These are phyloP conservation scores for Magallana angulata DNA, from an alignment of 1,140 invertebrate species.

Conservation along the genomic window DNA sequence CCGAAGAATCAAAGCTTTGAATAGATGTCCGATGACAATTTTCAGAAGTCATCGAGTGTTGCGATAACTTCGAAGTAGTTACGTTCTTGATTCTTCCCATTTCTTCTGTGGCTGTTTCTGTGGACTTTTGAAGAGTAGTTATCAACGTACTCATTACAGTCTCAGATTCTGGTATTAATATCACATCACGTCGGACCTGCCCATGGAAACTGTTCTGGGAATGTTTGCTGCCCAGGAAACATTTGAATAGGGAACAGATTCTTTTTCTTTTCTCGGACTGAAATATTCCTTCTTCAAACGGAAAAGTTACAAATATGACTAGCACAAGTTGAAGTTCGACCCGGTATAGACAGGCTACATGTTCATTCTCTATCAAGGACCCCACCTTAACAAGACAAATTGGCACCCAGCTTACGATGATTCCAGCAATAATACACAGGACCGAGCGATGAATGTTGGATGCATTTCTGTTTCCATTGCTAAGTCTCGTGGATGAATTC, in stretches of 20 bases:
- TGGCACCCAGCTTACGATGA: not conserved
- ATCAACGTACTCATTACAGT: not conserved
- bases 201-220: not conserved
- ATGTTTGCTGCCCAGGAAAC: not conserved
- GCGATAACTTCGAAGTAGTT: not conserved
- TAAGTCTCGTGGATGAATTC: not conserved
- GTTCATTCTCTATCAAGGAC: not conserved
- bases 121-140: not conserved
- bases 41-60: conserved; percentile 1
- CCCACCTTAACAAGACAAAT: not conserved
- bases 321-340: not conserved
- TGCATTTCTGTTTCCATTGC: not conserved
- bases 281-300: not conserved
- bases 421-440: not conserved
- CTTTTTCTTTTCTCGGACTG: not conserved
- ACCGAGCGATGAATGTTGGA: not conserved
- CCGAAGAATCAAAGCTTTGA: not conserved
- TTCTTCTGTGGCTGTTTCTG: not conserved
- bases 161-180: not conserved
- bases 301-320: not conserved
- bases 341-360: not conserved
- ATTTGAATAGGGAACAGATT: not conserved
- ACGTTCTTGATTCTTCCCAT: not conserved
- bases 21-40: not conserved
- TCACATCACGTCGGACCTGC: not conserved